Evolutionary conservation across 2,888 invertebrate species (phyloP), one percentile per base, ranked within the genome.

Genomic region (Laothoe populi): DNA sequence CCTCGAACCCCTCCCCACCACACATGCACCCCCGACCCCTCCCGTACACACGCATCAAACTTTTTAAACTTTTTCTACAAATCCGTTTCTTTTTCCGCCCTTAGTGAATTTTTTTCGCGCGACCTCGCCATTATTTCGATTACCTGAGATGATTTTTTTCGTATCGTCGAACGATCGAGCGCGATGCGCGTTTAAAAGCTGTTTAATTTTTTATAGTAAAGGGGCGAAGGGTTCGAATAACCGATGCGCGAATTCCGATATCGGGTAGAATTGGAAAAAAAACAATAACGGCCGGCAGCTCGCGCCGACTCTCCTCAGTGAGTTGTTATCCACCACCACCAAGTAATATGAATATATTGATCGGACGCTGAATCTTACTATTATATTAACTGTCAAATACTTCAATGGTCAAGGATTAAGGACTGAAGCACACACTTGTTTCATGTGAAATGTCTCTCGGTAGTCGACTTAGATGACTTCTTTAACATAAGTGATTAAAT

Each of bases 81-180:
- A 91, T 92, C 90, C 89, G 90, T 90, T 91, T 87, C 91, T 92
- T 92, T 48, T 88, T 93, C 90, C 89, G 90, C 86, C 91, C 91
- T 90, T 88, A 90, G 90, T 90, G 90, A 87, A 83, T 92, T 93
- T 93, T 93, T 93, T 93, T 88, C 85, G 87, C 87, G 87, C 83
- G 82, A 79, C 73, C 83, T 86, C 85, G 86, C 89, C 76, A 89
- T 91, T 91, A 88, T 91, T 90, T 87, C 89, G 88, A 88, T 91
- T 93, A 93, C 93, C 93, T 93, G 93, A 87, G 89, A 86, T 86
- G 86, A 78, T 83, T 90, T 92, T 92, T 84, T 83, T 87, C 81
- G 77, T 40, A 24, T 84, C 81, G 83, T 79, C 82, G 84, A 83
- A 82, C 72, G 78, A 81, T 83, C 84, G 79, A 82, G 80, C 85